Evolutionary conservation across 1,140 invertebrate genomes (phyloP).

Genomic region (Dreissena polymorpha): DNA sequence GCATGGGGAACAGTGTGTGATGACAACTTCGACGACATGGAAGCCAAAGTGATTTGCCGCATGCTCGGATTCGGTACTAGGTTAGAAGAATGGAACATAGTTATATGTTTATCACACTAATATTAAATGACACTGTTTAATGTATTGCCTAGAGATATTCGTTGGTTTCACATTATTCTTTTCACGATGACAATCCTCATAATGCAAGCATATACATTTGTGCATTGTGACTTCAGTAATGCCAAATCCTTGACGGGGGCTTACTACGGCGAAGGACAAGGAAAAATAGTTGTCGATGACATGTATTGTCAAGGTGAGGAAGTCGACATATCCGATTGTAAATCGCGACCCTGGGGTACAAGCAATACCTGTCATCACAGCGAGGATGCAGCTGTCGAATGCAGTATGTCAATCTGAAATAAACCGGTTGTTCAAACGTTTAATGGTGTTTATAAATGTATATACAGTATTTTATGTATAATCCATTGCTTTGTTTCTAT

Average conservation of each 20-base stretch:
- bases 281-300: neutral
- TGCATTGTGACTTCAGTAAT: no score
- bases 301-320: neutral
- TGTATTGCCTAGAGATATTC: no score
- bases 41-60: neutral
- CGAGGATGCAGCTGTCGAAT: neutral
- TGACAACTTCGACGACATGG: constrained; percentile 10
- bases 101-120: neutral
- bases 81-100: neutral
- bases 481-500: neutral
- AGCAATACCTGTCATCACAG: neutral
- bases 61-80: constrained; percentile 9
- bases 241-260: neutral
- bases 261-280: neutral
- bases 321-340: constrained; percentile 5
- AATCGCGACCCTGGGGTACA: neutral
- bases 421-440: neutral
- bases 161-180: no score
- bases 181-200: no score
- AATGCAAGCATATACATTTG: no score
- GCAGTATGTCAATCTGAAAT: neutral
- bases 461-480: neutral
- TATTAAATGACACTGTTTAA: neutral
- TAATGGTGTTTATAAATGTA: no score
- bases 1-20: constrained; percentile 7